Conservation (phyloP, 1,140 invertebrate genomes). For the Pseudoatta argentina region DNA sequence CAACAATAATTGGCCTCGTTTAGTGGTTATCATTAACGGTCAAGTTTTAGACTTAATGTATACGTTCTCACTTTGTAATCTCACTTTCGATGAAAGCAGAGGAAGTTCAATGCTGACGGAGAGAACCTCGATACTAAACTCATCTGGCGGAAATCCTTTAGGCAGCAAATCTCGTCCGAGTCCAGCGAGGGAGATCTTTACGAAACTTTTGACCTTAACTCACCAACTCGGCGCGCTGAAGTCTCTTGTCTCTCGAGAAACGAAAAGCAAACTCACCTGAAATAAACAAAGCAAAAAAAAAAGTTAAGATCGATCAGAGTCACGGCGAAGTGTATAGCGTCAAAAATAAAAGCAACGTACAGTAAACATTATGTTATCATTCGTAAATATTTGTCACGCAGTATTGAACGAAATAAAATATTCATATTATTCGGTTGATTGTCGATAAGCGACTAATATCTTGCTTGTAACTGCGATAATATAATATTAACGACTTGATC, state of each 20-base stretch:
- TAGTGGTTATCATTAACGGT: background rate
- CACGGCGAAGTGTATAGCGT: background rate
- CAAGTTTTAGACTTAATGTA: background rate
- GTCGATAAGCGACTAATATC: background rate
- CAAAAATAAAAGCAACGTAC: background rate
- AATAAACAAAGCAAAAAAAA: slow-evolving; percentile 55
- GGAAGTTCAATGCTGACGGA: background rate
- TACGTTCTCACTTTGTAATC: background rate
- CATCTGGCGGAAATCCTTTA: slow-evolving; percentile 4
- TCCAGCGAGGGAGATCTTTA: slow-evolving; percentile 48
- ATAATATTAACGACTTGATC: background rate
- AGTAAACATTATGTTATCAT: background rate
- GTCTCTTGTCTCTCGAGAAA: slow-evolving; percentile 60
- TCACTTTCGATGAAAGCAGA: slow-evolving; percentile 30
- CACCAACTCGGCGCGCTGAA: slow-evolving; percentile 53
- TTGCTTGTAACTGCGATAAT: background rate
- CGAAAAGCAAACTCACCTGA: slow-evolving; percentile 70
- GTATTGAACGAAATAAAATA: background rate
- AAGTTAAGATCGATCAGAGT: slow-evolving; percentile 15
- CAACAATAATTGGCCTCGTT: background rate
- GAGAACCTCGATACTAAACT: slow-evolving; percentile 10
- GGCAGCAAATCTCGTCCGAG: background rate
- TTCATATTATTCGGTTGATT: background rate
- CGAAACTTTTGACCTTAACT: slow-evolving; percentile 70
- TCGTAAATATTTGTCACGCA: background rate